phyloP scores from a whole-genome alignment of 2,113 vertebrate species.

The Ciconia maguari region DNA sequence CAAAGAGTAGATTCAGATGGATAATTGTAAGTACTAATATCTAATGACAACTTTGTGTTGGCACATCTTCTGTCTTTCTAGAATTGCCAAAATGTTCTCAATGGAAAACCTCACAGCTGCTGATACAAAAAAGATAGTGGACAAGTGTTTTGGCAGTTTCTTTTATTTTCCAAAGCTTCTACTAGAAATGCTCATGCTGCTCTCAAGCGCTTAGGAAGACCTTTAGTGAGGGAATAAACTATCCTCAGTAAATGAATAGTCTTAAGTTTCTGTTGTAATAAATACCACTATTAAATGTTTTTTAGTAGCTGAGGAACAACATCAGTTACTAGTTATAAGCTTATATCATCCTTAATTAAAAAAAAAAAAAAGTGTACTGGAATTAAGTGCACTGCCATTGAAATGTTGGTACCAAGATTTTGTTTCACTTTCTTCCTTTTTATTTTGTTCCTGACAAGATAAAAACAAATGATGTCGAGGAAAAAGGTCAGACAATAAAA shows the following conservation, averaged over 20 bases:
- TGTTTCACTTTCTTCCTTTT: neutral
- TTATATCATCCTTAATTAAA: neutral
- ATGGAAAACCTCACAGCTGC: neutral
- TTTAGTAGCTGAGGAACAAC: neutral
- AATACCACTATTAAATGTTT: neutral
- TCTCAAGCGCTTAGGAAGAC: neutral
- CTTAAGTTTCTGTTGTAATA: neutral
- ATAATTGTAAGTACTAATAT: neutral
- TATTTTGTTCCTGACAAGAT: neutral
- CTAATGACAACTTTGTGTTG: neutral
- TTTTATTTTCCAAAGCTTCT: neutral
- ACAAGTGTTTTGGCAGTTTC: neutral
- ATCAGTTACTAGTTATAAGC: neutral
- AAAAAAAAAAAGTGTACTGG: neutral
- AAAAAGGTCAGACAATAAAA: neutral
- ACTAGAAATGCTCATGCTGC: neutral
- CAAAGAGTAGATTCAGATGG: neutral
- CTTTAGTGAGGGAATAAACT: neutral
- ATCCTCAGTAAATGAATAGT: neutral
- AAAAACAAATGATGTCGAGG: neutral
- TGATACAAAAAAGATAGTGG: neutral
- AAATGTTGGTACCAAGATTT: neutral
- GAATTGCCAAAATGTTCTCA: neutral
- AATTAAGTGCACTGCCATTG: neutral
- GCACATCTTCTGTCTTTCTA: neutral